These are phyloP conservation scores for Xanthia togata DNA, from an alignment of 2,888 invertebrate species.

Conservation along the genomic window DNA sequence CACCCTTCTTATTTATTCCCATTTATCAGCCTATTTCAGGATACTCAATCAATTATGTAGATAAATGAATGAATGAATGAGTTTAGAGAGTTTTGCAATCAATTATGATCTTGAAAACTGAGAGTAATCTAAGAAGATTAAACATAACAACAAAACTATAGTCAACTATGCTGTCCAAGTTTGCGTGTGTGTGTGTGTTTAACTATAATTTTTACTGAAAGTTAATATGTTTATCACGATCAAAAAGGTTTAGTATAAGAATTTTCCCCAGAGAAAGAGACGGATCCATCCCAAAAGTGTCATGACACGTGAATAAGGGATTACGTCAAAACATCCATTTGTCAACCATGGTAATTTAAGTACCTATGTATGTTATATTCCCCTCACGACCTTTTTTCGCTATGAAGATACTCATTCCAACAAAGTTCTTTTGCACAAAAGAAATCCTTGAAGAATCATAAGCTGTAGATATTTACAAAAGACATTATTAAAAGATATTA, in stretches of 20 bases:
- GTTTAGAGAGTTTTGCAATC: slow-evolving; percentile 33
- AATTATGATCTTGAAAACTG: slow-evolving; percentile 53
- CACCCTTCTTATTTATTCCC: slow-evolving; percentile 49
- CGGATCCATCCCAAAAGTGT: slow-evolving; percentile 10
- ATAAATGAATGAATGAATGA: background rate
- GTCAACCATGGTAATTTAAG: slow-evolving; percentile 46
- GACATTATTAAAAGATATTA: slow-evolving; percentile 15
- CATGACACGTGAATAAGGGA: slow-evolving; percentile 26
- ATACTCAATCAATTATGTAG: background rate
- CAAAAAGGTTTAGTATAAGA: background rate
- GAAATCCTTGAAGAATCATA: slow-evolving; percentile 8
- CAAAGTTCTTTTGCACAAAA: slow-evolving; percentile 3
- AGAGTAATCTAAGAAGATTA: background rate
- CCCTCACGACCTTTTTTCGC: slow-evolving; percentile 18
- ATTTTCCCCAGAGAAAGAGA: slow-evolving; percentile 6
- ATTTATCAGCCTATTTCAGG: slow-evolving; percentile 71
- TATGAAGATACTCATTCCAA: slow-evolving; percentile 9
- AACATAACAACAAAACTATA: background rate
- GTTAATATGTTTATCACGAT: background rate
- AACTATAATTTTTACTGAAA: background rate
- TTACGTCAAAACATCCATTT: slow-evolving; percentile 41
- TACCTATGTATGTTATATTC: slow-evolving; percentile 11
- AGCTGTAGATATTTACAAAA: background rate
- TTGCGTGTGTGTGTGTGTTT: background rate
- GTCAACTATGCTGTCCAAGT: background rate